A percentile compares a stretch with the other conserved stretches of the same genome.
Evolutionary conservation across 92 coral and sea anemone species (phyloP).

Genomic region (Micromussa lordhowensis): DNA sequence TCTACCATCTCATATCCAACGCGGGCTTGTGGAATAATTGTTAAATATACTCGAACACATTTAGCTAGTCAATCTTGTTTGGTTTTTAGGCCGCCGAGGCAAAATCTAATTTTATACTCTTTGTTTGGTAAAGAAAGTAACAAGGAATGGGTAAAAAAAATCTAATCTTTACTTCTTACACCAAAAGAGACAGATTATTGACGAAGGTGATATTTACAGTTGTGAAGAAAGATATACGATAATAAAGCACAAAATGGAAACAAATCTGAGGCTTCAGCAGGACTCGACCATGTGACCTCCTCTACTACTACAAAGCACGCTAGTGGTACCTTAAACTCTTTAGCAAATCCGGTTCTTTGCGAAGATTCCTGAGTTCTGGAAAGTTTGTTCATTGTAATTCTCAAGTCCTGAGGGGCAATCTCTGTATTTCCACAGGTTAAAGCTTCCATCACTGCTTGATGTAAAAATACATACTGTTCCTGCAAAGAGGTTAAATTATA

Average conservation of each 20-base stretch:
- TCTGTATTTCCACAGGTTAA: constrained; percentile 88
- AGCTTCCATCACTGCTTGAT: constrained; percentile 73
- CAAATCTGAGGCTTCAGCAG: too few species aligned
- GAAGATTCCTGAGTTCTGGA: constrained; percentile 18
- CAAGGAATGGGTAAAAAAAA: too few species aligned
- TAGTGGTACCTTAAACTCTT: constrained; percentile 60
- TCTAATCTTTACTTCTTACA: not conserved
- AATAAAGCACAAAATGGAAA: too few species aligned
- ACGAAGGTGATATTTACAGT: not conserved
- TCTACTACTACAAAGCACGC: not conserved
- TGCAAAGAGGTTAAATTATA: not conserved
- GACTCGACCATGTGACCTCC: too few species aligned
- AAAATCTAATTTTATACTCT: too few species aligned
- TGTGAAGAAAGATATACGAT: too few species aligned
- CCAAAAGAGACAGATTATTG: constrained; percentile 34
- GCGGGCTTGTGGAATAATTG: too few species aligned
- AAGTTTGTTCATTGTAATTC: constrained; percentile 59
- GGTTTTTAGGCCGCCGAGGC: too few species aligned
- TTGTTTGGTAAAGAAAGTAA: too few species aligned
- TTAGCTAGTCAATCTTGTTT: too few species aligned
- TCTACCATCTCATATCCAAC: too few species aligned
- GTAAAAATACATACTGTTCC: constrained; percentile 83
- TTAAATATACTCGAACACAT: too few species aligned
- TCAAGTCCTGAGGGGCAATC: constrained; percentile 61
- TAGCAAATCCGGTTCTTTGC: constrained; percentile 55